Evolutionary conservation across 2,113 vertebrate genomes (phyloP), one percentile per base, ranked within the genome.

Genomic region (Poicephalus meyeri): DNA sequence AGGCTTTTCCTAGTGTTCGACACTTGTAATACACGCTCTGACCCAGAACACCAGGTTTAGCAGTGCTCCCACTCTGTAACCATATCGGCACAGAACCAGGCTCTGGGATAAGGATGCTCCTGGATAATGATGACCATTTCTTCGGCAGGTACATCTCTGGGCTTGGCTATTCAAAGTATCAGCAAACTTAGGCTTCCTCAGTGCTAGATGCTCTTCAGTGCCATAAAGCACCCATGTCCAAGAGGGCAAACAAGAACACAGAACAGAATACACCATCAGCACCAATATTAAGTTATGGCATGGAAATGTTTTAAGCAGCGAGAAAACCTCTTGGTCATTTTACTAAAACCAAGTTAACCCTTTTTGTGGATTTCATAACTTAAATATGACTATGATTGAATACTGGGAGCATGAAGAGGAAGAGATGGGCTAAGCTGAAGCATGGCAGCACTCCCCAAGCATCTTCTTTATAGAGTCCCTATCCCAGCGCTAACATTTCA

Each of bases 1-100:
- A 47, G 0, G 0, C 20, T 71, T 16, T 5, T 74, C 39, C 71
- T 20, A 24, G 31, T 47, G 5, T 16, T 11, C 1, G 31, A 6
- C 20, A 3, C 39, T 53, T 35, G 7, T 7, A 64, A 46, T 15
- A 24, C 8, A 18, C 0, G 0, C 50, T 31, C 10, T 23, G 49
- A n/a, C 13, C 53, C 50, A 77, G 42, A 88, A 7, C 15, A 10
- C 14, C 13, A 31, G 7, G 13, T 49, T 56, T 46, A 37, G n/a
- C 85, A 80, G n/a, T 3, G 4, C 24, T 88, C 21, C 69, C 24
- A 55, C 10, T 8, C 65, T 29, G 21, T 23, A 39, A 25, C 31
- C 17, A 2, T 4, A 52, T 3, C 10, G 5, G 19, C 16, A 18
- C 29, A 72, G 52, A 63, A 50, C 2, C 7, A 53, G 42, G 53